Evolutionary conservation across 1,140 invertebrate genomes (phyloP).

Genomic region (Cyphomyrmex costatus): DNA sequence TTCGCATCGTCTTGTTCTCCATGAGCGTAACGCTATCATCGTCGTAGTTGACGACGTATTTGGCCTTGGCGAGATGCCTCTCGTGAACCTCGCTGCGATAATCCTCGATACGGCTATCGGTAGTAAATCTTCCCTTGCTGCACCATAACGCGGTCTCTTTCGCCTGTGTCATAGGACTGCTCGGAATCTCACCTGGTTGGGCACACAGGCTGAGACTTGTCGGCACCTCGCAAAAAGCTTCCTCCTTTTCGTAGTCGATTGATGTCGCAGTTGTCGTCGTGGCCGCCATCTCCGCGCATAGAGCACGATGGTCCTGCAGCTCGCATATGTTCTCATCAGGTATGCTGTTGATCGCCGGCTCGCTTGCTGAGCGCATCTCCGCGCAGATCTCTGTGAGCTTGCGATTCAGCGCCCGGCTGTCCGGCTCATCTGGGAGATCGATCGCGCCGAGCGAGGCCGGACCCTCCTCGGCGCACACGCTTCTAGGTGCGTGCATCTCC

Average conservation of each 20-base stretch:
- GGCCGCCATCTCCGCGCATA: constrained; percentile 81
- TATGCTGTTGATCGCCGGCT: constrained; percentile 84
- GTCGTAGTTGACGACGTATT: constrained; percentile 83
- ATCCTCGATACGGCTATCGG: constrained; percentile 15
- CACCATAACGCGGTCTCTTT: constrained; percentile 77
- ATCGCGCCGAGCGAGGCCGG: constrained; percentile 82
- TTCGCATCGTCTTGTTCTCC: constrained; percentile 77
- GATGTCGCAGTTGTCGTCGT: constrained; percentile 48
- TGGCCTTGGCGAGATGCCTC: constrained; percentile 77
- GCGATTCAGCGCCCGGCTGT: constrained; percentile 79
- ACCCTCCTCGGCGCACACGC: constrained; percentile 87
- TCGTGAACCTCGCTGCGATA: constrained; percentile 56
- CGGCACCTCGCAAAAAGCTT: constrained; percentile 82
- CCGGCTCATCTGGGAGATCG: constrained; percentile 79
- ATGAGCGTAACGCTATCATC: constrained; percentile 82
- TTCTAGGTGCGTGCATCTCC: constrained; percentile 82
- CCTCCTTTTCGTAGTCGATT: constrained; percentile 82
- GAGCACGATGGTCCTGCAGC: constrained; percentile 78
- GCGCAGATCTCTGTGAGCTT: constrained; percentile 85
- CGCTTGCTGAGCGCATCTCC: constrained; percentile 84
- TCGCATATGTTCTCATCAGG: constrained; percentile 83
- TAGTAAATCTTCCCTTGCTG: constrained; percentile 55
- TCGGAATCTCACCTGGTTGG: constrained; percentile 84
- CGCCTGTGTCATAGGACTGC: constrained; percentile 83
- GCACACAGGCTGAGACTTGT: constrained; percentile 83